Conservation (phyloP, 2,888 invertebrate species). For the Dichetophora obliterata region DNA sequence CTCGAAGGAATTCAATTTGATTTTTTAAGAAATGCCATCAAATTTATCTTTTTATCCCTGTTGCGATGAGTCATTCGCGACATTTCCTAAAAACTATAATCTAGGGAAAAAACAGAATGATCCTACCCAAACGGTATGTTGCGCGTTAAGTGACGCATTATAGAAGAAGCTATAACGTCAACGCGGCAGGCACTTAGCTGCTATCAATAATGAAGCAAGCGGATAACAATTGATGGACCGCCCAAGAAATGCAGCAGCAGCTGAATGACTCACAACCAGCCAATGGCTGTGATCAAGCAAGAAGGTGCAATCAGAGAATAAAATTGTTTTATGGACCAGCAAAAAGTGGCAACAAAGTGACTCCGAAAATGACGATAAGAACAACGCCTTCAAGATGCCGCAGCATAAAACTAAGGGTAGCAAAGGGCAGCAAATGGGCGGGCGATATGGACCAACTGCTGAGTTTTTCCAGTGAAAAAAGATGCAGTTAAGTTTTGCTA, state of each 20-base stretch:
- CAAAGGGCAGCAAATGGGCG: background rate
- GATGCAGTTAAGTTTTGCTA: background rate
- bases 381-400: background rate
- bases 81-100: too few species aligned
- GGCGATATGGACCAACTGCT: conserved; percentile 19
- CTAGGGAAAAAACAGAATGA: too few species aligned
- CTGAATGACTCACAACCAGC: background rate
- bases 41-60: too few species aligned
- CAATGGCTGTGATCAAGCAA: background rate
- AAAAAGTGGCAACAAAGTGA: conserved; percentile 7
- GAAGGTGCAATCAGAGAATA: background rate
- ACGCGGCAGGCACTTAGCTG: conserved; percentile 14
- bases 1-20: conserved; percentile 57
- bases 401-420: too few species aligned
- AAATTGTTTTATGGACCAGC: background rate
- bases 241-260: background rate
- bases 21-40: too few species aligned
- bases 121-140: too few species aligned
- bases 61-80: too few species aligned
- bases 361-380: background rate
- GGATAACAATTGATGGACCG: conserved; percentile 25
- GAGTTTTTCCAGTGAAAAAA: conserved; percentile 21
- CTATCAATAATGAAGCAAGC: conserved; percentile 10
- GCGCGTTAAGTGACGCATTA: too few species aligned
- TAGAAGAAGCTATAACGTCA: too few species aligned